Evolutionary conservation across 1,140 invertebrate genomes (phyloP).

Genomic region (Pogonus chalceus): DNA sequence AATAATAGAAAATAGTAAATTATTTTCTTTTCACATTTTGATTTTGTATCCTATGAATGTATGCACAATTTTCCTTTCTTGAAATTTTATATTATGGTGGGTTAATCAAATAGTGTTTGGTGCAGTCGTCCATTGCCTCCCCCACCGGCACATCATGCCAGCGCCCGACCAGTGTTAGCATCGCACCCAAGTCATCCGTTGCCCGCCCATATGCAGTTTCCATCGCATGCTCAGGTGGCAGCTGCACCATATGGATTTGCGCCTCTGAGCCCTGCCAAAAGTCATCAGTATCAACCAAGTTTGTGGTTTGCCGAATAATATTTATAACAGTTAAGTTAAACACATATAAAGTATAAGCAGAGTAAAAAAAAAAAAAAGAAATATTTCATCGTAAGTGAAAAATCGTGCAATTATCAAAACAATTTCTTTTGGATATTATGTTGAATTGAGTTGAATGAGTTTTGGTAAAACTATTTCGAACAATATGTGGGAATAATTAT

Average conservation of each 20-base stretch:
- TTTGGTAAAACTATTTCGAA: too few species aligned
- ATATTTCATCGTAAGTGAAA: too few species aligned
- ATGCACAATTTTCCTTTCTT: constrained; percentile 1
- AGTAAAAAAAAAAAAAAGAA: too few species aligned
- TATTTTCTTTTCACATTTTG: too few species aligned
- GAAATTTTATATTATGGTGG: constrained; percentile 1
- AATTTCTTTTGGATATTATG: too few species aligned
- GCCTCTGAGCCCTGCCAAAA: constrained; percentile 60
- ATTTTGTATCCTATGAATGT: neutral
- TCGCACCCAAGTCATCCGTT: constrained; percentile 63
- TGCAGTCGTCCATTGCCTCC: constrained; percentile 63
- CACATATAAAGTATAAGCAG: too few species aligned
- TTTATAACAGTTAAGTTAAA: too few species aligned
- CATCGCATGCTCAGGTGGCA: constrained; percentile 52
- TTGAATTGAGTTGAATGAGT: too few species aligned
- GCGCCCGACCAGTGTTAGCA: constrained; percentile 66
- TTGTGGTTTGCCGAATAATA: constrained; percentile 65
- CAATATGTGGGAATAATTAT: too few species aligned
- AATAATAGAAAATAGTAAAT: too few species aligned
- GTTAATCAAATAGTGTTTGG: constrained; percentile 16
- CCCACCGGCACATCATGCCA: constrained; percentile 77
- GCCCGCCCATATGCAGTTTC: constrained; percentile 76
- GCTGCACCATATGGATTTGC: constrained; percentile 56
- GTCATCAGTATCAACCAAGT: constrained; percentile 59
- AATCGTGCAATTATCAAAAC: too few species aligned